Percentiles rank a stretch among this genome's conserved stretches.
Conservation (phyloP, 2,797 vertebrate genomes). For the Myiothlypis coronata region DNA sequence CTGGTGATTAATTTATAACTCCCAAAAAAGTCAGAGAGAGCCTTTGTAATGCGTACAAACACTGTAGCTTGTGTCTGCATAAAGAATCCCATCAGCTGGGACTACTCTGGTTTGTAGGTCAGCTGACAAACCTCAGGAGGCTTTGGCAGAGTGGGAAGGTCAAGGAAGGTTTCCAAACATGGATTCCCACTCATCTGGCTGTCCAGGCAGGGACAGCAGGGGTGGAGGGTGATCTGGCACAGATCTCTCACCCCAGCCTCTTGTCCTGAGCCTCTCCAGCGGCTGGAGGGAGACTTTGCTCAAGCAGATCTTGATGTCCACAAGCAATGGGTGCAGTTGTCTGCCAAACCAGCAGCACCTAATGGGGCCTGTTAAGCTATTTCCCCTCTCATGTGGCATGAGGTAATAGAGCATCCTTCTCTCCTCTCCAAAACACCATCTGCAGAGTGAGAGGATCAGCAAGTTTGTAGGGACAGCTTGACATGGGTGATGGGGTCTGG, state of each 20-base stretch:
- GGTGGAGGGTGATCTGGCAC: neutral
- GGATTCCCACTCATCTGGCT: neutral
- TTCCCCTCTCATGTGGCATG: neutral
- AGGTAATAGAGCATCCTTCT: neutral
- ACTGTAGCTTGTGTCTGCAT: neutral
- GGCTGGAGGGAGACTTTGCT: neutral
- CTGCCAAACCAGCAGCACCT: neutral
- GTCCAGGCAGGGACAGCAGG: neutral
- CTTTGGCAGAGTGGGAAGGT: neutral
- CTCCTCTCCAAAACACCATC: neutral
- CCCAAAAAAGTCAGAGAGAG: neutral
- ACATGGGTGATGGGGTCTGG: neutral
- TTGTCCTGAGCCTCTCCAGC: neutral
- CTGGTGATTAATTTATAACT: neutral
- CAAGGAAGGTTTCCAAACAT: neutral
- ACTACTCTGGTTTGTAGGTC: neutral
- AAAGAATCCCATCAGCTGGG: neutral
- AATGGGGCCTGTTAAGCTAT: fast-evolving
- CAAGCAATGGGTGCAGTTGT: neutral
- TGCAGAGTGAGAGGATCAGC: fast-evolving
- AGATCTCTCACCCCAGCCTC: neutral
- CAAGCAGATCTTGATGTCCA: neutral
- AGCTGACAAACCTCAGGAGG: neutral
- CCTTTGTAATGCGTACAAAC: neutral
- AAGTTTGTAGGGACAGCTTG: neutral